Base-by-base conservation (phyloP, 2,113 vertebrate species). In the Bostrychus sinensis region DNA sequence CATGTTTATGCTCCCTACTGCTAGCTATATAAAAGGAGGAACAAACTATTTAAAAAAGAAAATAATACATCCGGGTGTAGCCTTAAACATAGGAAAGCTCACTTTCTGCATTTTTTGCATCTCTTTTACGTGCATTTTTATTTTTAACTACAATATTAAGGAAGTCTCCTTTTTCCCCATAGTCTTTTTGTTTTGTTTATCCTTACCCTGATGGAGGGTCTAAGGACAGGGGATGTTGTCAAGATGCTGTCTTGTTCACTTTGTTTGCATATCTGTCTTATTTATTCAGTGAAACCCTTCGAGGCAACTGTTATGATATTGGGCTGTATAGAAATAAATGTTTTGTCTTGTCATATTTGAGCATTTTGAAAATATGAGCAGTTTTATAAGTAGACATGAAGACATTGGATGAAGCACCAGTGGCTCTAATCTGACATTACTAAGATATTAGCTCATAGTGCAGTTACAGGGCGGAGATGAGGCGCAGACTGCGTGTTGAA, bases 391-490 rank as follows among this genome's bases (percentile, higher is more conserved):
- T 54, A 62, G 54, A n/a, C n/a, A n/a, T n/a, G n/a, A 77, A 59
- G 73, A 72, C 53, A 53, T 41, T 59, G 64, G 70, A 66, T 64
- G 70, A 83, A 65, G 74, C 86, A 80, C 53, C 68, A 75, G 72
- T 78, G 28, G 42, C n/a, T n/a, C 39, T 53, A 64, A 22, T 32
- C 62, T 66, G 56, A 75, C 45, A 58, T 22, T 34, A 56, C 48
- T 17, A 57, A 62, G 45, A 73, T 42, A 74, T 83, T 64, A 66
- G 71, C 58, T 75, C 56, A 63, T 62, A 78, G 76, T 72, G 64
- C 67, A 74, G 72, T 66, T 60, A 69, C 62, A 84, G 91, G 93
- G 93, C 93, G 90, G 94, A 96, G 95, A 95, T 95, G 95, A 94
- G 91, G 92, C 91, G 93, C 91, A 91, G 91, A 90, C 93, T 91